phyloP scores from a whole-genome alignment of 2,113 vertebrate genomes.

The Gadus chalcogrammus region DNA sequence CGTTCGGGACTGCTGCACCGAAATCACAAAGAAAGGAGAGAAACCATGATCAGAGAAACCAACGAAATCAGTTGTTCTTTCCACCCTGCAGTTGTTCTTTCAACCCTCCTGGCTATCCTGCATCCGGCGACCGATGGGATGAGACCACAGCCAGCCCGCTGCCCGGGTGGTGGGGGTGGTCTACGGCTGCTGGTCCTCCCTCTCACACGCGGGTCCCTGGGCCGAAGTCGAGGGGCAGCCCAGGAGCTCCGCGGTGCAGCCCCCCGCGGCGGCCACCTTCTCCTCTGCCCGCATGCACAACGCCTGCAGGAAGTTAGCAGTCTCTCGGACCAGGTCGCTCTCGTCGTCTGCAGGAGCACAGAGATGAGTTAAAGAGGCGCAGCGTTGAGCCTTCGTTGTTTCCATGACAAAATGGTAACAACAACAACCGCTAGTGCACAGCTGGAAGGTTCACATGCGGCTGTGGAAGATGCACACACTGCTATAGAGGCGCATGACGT shows the following conservation, averaged over 20 bases:
- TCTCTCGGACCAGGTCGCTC: slow-evolving; percentile 43
- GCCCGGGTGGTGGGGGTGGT: not conserved
- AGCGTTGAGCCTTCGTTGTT: not conserved
- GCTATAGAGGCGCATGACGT: too few relatives aligned
- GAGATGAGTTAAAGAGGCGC: not conserved
- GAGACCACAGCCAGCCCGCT: not conserved
- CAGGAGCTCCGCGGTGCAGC: slow-evolving; percentile 46
- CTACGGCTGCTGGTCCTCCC: not conserved
- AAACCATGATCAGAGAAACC: too few relatives aligned
- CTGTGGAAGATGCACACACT: too few relatives aligned
- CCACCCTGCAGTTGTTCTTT: too few relatives aligned
- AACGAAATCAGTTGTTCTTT: too few relatives aligned
- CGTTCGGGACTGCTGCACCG: too few relatives aligned
- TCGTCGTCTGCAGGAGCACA: slow-evolving; percentile 40
- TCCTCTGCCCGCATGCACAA: slow-evolving; percentile 54
- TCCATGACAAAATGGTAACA: too few relatives aligned
- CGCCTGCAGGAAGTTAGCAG: slow-evolving; percentile 53
- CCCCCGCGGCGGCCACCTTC: slow-evolving; percentile 45
- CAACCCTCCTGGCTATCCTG: too few relatives aligned
- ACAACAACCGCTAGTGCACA: too few relatives aligned
- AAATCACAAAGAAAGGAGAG: too few relatives aligned
- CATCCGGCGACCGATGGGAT: too few relatives aligned
- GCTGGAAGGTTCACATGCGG: too few relatives aligned
- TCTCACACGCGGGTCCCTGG: slow-evolving; percentile 1
- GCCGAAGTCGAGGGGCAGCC: slow-evolving; percentile 29